Base-by-base conservation (phyloP, 2,113 vertebrate genomes). In the Malurus alboscapulatus region DNA sequence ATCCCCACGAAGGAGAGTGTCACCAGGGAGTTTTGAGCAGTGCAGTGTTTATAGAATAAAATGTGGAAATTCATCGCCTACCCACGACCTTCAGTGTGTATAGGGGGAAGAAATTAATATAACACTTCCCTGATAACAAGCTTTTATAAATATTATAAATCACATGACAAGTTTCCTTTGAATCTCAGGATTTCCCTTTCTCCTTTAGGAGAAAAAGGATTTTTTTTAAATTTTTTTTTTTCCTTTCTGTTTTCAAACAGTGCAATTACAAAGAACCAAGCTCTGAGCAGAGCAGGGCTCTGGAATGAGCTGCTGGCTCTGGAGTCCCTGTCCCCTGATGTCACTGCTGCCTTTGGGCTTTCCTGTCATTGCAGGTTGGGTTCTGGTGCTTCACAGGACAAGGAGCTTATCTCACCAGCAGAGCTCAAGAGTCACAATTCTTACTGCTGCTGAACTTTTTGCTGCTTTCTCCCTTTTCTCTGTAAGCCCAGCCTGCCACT, bases 101-200 rank as follows among this genome's bases (percentile, higher is more conserved):
- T 14, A 42, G 17, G 17, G 88, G 79, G 50, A 76, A 93, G 91
- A 96, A 93, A 94, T 93, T 83, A 87, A 91, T 66, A 63, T 34
- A 79, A 63, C 74, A 58, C 21, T 62, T 91, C 66, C 77, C 47
- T 87, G 84, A 90, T 91, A 91, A 66, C n/a, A 50, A 34, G 26
- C 34, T 57, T 91, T 87, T 76, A 59, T 82, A 91, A 89, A 92
- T 91, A 84, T 2, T 76, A 63, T 84, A 77, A 94, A 90, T 94
- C 68, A 72, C 40, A 63, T 26, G 7, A 74, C 68, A 74, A 66
- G 36, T 77, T 94, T 88, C 75, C 82, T 92, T 88, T 90, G 82
- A 90, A 91, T 91, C 48, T 92, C 82, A 92, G 90, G 91, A 90
- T 92, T 95, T 94, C 90, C 82, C 71, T 83, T 93, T 94, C 47